Conservation (phyloP, 2,888 invertebrate species). For the Pegoplata infirma region DNA sequence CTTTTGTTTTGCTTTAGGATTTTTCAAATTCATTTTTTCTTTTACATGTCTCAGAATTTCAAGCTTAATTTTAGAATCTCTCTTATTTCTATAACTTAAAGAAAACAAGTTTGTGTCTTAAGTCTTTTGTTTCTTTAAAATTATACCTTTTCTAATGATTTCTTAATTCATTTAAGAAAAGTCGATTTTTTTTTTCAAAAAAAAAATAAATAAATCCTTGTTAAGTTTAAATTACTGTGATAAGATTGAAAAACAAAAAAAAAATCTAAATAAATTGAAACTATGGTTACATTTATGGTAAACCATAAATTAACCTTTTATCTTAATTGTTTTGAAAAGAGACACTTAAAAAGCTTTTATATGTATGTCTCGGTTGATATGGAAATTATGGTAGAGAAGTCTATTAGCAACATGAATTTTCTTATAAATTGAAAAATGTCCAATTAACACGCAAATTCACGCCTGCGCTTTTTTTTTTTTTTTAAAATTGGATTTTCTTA, state of each 20-base stretch:
- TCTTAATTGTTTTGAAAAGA: conserved; percentile 60
- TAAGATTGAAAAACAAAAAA: no score
- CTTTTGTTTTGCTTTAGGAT: neutral
- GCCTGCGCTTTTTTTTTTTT: conserved; percentile 47
- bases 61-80: no score
- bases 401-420: conserved; percentile 18
- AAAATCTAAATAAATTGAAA: neutral
- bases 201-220: neutral
- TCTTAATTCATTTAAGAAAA: no score
- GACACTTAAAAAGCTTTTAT: conserved; percentile 63
- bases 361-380: conserved; percentile 41
- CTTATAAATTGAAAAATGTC: conserved; percentile 53
- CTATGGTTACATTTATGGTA: conserved; percentile 33
- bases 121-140: no score
- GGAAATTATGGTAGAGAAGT: conserved; percentile 26
- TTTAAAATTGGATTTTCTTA: neutral
- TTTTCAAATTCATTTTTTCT: no score
- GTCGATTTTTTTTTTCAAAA: no score
- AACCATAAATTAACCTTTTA: conserved; percentile 61
- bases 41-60: no score
- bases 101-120: no score
- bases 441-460: conserved; percentile 59
- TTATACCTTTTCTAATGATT: no score
- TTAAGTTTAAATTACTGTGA: neutral
- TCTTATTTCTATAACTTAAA: no score